These are phyloP conservation scores for Rhinoderma darwinii DNA, from an alignment of 2,113 vertebrate genomes.

Conservation along the genomic window DNA sequence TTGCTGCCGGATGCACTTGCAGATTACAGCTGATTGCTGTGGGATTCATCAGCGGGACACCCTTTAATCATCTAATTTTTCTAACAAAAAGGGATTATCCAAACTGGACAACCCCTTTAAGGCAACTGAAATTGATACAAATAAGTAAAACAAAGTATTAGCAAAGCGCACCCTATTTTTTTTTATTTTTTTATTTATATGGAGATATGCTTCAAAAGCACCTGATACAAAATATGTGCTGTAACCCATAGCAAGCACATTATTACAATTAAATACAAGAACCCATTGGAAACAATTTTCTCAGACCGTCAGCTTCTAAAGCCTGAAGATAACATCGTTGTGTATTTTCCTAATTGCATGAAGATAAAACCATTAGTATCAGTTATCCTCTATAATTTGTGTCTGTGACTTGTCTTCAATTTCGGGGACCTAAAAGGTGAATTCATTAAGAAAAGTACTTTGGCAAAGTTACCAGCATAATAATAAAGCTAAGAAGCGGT, in stretches of 20 bases:
- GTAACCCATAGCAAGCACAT: background rate
- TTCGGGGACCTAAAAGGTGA: background rate
- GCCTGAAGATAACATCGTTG: background rate
- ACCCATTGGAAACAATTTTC: background rate
- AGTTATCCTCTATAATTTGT: background rate
- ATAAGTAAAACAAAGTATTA: too few relatives aligned
- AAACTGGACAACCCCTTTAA: too few relatives aligned
- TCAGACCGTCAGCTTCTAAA: background rate
- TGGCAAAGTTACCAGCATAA: background rate
- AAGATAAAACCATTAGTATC: slow-evolving; percentile 25
- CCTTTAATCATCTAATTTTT: too few relatives aligned
- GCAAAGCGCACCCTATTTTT: too few relatives aligned
- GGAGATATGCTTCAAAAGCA: too few relatives aligned
- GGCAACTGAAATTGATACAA: too few relatives aligned
- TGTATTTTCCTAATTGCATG: background rate
- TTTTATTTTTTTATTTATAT: too few relatives aligned
- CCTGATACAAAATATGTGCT: background rate
- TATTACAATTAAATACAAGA: background rate
- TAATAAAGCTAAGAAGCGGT: background rate
- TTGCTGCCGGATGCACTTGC: too few relatives aligned
- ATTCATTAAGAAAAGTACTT: slow-evolving; percentile 23
- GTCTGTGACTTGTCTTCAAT: slow-evolving; percentile 14
- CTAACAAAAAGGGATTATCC: too few relatives aligned
- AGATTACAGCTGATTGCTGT: too few relatives aligned
- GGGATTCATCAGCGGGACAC: too few relatives aligned